Base-by-base conservation (phyloP, 2,113 vertebrate genomes). In the Uropsilus gracilis region DNA sequence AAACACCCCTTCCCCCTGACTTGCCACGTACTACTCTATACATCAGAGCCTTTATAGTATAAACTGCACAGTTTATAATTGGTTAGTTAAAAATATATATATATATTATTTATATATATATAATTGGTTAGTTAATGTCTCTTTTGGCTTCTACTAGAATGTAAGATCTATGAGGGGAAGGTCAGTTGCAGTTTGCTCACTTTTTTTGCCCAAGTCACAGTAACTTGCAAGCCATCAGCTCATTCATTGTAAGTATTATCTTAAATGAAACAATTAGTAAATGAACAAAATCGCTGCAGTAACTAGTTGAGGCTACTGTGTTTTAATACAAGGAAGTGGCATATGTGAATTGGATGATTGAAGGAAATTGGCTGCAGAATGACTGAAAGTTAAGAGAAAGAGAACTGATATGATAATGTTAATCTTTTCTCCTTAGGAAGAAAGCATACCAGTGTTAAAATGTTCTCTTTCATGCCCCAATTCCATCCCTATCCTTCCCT, bases 281-380 rank as follows among this genome's bases (percentile, higher is more conserved):
- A 37, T 59, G 39, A 66, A 28, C 8, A 34, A 86, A 71, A 22
- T 50, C n/a, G 6, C 13, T 94, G n/a, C 53, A 73, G 55, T 87
- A 77, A 59, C 48, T 80, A 39, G 20, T 69, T 84, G 57, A 89
- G 88, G n/a, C 63, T 39, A 30, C 44, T 84, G 30, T 89, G 57
- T 86, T 66, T 28, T 78, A 57, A 59, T 26, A 89, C 20, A 81
- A 50, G 42, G 69, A 89, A 89, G n/a, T 37, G 46, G 8, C 37
- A 3, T 72, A 10, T 48, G 16, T 39, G 34, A 73, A 82, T 30
- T 64, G 48, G 30, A 17, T 91, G 78, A 86, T 86, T 78, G 63
- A 96, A 82, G 50, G 78, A 91, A 83, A 72, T 8, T 30, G 20
- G 34, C 53, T 93, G 5, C 39, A 86, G 26, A 83, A 85, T 83